phyloP scores from a whole-genome alignment of 2,113 vertebrate species.

The Bujurquina vittata region DNA sequence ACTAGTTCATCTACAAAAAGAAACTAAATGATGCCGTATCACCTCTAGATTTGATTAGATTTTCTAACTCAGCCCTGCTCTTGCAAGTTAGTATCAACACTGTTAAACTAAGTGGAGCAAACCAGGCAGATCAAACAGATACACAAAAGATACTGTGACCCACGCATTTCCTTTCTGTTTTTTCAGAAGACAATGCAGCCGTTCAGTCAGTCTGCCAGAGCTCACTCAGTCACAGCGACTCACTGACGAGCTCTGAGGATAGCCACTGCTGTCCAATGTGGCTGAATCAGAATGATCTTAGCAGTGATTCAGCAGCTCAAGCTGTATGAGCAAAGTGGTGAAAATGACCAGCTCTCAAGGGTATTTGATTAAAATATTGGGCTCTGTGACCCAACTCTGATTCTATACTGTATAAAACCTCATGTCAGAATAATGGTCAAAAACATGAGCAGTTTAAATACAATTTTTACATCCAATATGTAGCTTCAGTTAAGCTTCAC shows the following conservation, averaged over 20 bases:
- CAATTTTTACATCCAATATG: neutral
- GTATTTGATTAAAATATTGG: neutral
- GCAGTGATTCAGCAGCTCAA: slow-evolving; percentile 5
- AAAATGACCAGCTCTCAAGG: neutral
- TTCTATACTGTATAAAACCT: no score
- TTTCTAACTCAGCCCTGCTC: neutral
- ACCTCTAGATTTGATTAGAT: neutral
- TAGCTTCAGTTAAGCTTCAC: neutral
- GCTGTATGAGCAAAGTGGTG: neutral
- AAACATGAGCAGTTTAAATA: neutral
- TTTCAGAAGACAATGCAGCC: slow-evolving; percentile 44
- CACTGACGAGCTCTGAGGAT: slow-evolving; percentile 7
- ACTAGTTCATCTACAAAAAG: neutral
- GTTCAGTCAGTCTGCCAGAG: slow-evolving; percentile 37
- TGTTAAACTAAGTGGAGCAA: neutral
- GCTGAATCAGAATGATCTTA: neutral
- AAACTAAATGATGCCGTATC: neutral
- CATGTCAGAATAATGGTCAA: neutral
- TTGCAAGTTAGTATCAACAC: neutral
- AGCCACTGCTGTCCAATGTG: neutral
- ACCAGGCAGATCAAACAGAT: slow-evolving; percentile 1
- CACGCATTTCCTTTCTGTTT: slow-evolving; percentile 24
- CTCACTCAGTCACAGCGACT: slow-evolving; percentile 16
- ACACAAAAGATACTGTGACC: slow-evolving; percentile 7
- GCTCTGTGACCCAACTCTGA: neutral